These are phyloP conservation scores for Pantherophis guttatus DNA, from an alignment of 2,113 vertebrate species.

Conservation along the genomic window DNA sequence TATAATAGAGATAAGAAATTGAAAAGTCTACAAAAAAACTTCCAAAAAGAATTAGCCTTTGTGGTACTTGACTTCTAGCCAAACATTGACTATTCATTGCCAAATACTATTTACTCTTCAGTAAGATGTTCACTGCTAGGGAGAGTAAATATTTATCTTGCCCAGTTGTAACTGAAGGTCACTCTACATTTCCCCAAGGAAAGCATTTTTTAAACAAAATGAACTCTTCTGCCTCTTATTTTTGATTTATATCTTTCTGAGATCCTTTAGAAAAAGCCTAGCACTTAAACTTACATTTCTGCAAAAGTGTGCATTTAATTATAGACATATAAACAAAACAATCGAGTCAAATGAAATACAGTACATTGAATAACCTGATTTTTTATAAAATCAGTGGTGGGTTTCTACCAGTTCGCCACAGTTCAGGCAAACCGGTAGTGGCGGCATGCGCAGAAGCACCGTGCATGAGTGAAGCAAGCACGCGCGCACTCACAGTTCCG, in stretches of 20 bases:
- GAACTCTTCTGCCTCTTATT: constrained; percentile 29
- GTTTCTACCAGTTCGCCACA: too few relatives aligned
- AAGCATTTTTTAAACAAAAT: constrained; percentile 37
- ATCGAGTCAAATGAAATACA: constrained; percentile 13
- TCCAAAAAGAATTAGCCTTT: constrained; percentile 51
- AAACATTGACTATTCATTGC: constrained; percentile 60
- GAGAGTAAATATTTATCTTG: constrained; percentile 60
- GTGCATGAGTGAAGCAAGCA: too few relatives aligned
- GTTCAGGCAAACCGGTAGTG: too few relatives aligned
- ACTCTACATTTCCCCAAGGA: constrained; percentile 44
- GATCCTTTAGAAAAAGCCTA: neutral
- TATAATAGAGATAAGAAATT: constrained; percentile 54
- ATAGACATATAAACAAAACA: neutral
- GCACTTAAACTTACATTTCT: neutral
- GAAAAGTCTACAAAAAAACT: constrained; percentile 52
- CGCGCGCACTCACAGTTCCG: too few relatives aligned
- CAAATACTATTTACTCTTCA: constrained; percentile 51
- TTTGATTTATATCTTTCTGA: constrained; percentile 36
- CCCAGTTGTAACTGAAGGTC: constrained; percentile 41
- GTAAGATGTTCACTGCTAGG: constrained; percentile 35
- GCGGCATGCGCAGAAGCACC: too few relatives aligned
- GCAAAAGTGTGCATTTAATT: neutral
- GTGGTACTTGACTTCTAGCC: constrained; percentile 52
- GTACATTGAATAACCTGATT: neutral
- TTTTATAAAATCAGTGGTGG: neutral